A percentile compares a stretch with the other conserved stretches of the same genome.
Evolutionary conservation across 2,888 invertebrate genomes (phyloP).

Genomic region (Trissonchulus sp.): DNA sequence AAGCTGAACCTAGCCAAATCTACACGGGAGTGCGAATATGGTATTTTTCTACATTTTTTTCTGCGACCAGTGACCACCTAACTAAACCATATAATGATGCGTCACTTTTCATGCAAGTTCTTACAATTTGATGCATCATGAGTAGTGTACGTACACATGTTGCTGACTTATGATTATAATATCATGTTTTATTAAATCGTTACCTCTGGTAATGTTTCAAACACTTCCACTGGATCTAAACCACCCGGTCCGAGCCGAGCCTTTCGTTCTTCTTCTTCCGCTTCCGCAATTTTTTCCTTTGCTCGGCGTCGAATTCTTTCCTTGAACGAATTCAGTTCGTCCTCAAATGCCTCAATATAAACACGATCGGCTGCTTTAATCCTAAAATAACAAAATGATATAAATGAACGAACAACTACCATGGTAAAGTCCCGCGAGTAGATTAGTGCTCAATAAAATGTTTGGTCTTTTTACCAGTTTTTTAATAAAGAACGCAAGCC

Average conservation of each 20-base stretch:
- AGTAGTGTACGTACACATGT: background rate
- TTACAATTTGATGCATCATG: too few relatives aligned
- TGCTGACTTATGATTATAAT: too few relatives aligned
- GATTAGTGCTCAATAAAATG: constrained; percentile 23
- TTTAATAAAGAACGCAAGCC: background rate
- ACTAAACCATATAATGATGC: too few relatives aligned
- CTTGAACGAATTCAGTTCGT: constrained; percentile 82
- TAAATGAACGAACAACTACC: too few relatives aligned
- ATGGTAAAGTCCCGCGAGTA: constrained; percentile 9
- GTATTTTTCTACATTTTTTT: too few relatives aligned
- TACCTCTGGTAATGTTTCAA: constrained; percentile 82
- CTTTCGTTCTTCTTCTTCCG: constrained; percentile 69
- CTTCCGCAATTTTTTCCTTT: constrained; percentile 74
- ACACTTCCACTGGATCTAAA: constrained; percentile 91
- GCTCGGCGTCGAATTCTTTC: constrained; percentile 75
- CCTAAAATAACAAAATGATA: constrained; percentile 59
- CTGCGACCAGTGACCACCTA: too few relatives aligned
- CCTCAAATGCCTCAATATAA: constrained; percentile 86
- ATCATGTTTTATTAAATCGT: too few relatives aligned
- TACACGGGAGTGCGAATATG: too few relatives aligned
- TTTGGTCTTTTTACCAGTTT: background rate
- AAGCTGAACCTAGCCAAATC: too few relatives aligned
- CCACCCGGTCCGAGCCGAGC: constrained; percentile 92
- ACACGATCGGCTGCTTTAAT: constrained; percentile 87
- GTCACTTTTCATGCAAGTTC: too few relatives aligned